These are phyloP conservation scores for Invenusta paracnida DNA, from an alignment of 2,888 invertebrate genomes.

Conservation along the genomic window DNA sequence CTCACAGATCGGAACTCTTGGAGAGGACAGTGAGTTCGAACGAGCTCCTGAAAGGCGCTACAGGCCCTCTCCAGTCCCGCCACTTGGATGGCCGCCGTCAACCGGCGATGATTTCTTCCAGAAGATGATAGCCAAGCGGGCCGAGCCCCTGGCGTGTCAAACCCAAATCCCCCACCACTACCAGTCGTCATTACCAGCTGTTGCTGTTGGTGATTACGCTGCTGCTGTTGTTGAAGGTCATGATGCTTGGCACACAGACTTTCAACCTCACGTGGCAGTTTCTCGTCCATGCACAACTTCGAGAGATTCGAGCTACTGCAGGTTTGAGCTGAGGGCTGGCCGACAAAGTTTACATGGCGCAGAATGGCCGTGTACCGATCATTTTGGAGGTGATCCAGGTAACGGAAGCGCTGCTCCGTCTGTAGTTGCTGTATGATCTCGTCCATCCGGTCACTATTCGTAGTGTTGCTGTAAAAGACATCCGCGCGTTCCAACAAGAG, in stretches of 20 bases:
- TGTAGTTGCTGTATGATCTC: slow-evolving; percentile 9
- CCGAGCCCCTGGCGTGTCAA: not conserved
- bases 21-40: not conserved
- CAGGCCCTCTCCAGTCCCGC: not conserved
- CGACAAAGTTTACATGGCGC: not conserved
- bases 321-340: not conserved
- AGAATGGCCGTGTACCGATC: slow-evolving; percentile 1
- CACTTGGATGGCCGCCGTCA: not conserved
- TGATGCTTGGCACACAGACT: not conserved
- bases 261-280: not conserved
- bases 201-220: too few species aligned
- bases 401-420: not conserved
- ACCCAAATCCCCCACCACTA: too few species aligned
- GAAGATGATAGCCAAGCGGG: not conserved
- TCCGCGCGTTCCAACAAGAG: slow-evolving; percentile 4
- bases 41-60: not conserved
- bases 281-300: not conserved
- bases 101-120: not conserved
- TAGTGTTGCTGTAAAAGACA: not conserved
- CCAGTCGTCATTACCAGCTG: too few species aligned
- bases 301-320: not conserved
- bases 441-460: not conserved
- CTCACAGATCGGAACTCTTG: not conserved
- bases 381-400: not conserved
- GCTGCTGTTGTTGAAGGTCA: too few species aligned